phyloP scores from a whole-genome alignment of 1,140 invertebrate species.

The Meloidogyne chitwoodi region DNA sequence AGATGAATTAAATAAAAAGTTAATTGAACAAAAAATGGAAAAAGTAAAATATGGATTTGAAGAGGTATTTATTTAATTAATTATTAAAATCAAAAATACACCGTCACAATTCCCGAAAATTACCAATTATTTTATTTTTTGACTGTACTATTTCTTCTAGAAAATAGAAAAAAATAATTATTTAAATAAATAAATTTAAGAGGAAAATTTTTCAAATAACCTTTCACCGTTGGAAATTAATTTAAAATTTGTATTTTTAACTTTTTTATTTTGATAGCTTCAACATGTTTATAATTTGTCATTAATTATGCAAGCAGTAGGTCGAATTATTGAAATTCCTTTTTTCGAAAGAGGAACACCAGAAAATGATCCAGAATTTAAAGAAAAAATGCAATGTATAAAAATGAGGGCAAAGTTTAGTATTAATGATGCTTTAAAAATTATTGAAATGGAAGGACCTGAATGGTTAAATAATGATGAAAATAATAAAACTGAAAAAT shows the following conservation, averaged over 20 bases:
- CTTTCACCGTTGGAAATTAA: no score
- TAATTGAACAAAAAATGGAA: not conserved
- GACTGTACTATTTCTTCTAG: no score
- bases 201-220: not conserved
- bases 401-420: not conserved
- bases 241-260: not conserved
- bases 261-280: not conserved
- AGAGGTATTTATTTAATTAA: not conserved
- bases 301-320: not conserved
- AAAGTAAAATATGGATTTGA: not conserved
- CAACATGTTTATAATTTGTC: not conserved
- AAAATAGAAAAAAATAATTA: no score
- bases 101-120: no score
- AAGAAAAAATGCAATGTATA: not conserved
- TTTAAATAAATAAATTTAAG: no score
- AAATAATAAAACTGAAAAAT: not conserved
- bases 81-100: not conserved
- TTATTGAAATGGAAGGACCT: not conserved
- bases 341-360: constrained; percentile 6
- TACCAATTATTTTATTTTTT: no score
- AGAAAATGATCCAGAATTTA: not conserved
- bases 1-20: not conserved
- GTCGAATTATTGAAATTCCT: not conserved
- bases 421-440: not conserved
- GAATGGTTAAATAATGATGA: constrained; percentile 13